These are phyloP conservation scores for Sternarchorhynchus goeldii DNA, from an alignment of 2,797 vertebrate genomes.

Conservation along the genomic window DNA sequence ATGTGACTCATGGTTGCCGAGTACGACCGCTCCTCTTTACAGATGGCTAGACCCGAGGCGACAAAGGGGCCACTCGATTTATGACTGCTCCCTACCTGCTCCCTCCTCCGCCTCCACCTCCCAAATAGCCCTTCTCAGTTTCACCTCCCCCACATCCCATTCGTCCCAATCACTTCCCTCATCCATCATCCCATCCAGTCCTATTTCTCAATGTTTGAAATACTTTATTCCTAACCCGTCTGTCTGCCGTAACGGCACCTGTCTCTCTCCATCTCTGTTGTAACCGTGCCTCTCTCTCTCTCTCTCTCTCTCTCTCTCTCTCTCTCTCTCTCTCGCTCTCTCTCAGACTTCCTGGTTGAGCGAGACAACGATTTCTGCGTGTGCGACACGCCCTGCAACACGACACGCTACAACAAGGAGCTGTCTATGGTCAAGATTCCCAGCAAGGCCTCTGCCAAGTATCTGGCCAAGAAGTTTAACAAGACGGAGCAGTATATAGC, in stretches of 20 bases:
- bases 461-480: conserved; percentile 96
- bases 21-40: conserved; percentile 42
- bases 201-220: no score
- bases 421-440: conserved; percentile 98
- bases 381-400: conserved; percentile 91
- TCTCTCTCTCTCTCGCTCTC: not conserved
- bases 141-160: not conserved
- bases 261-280: not conserved
- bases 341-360: conserved; percentile 87
- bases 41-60: conserved; percentile 34
- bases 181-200: not conserved
- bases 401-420: conserved; percentile 94
- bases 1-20: conserved; percentile 3
- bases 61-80: conserved; percentile 34
- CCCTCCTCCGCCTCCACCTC: conserved; percentile 7
- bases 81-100: conserved; percentile 17
- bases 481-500: conserved; percentile 92
- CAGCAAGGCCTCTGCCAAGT: conserved; percentile 92
- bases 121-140: not conserved
- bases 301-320: not conserved
- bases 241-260: conserved; percentile 51
- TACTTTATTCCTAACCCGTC: conserved; percentile 40
- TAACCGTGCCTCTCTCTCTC: no score
- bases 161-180: not conserved
- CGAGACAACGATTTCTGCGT: conserved; percentile 88